Conservation (phyloP, 2,797 vertebrate genomes). For the Sylvia borin region DNA sequence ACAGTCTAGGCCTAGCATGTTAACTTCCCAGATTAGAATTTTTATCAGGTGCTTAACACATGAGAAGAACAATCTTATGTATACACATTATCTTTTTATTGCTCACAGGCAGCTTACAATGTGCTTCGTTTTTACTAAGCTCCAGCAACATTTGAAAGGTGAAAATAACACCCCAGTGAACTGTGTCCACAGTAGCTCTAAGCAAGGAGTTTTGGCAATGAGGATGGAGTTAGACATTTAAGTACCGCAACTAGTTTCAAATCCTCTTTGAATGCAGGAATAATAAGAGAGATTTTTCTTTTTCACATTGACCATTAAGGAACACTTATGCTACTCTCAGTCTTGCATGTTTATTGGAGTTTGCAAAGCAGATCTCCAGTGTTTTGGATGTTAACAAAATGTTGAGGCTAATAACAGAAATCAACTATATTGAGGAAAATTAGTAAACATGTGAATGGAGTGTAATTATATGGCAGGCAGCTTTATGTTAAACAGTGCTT, state of each 20-base stretch:
- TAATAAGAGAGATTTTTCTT: neutral
- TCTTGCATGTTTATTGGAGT: conserved; percentile 54
- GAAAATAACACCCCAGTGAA: neutral
- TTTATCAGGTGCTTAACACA: conserved; percentile 34
- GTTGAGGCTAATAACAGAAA: conserved; percentile 64
- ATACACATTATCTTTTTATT: conserved; percentile 13
- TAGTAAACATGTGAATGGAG: conserved; percentile 62
- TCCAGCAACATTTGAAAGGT: neutral
- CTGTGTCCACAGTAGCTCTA: neutral
- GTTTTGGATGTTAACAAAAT: conserved; percentile 48
- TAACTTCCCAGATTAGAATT: neutral
- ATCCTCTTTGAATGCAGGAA: neutral
- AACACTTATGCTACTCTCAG: neutral
- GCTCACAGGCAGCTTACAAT: conserved; percentile 2
- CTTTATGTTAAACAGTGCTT: conserved; percentile 61
- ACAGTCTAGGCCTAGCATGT: neutral
- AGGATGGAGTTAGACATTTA: neutral
- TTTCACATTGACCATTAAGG: conserved; percentile 8
- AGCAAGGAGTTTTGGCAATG: neutral
- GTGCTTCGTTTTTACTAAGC: conserved; percentile 4
- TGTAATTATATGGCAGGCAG: conserved; percentile 58
- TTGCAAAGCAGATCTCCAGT: conserved; percentile 60
- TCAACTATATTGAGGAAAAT: conserved; percentile 59
- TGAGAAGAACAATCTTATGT: neutral
- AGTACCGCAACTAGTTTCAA: neutral